Evolutionary conservation across 2,888 invertebrate species (phyloP).

Genomic region (Pomacea canaliculata): DNA sequence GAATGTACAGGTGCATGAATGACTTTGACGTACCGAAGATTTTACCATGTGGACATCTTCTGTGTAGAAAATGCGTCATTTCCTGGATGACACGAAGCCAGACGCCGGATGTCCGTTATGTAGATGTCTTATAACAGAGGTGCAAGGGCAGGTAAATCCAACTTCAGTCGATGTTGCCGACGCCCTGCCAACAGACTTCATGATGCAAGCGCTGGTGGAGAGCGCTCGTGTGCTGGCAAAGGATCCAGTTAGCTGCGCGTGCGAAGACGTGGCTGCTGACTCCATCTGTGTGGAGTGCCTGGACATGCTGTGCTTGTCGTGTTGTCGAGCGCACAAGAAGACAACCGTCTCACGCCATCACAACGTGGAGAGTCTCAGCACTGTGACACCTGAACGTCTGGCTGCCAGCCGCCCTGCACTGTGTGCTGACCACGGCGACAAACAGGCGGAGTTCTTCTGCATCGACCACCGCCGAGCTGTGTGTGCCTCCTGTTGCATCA

Average conservation of each 20-base stretch:
- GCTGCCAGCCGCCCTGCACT: not conserved
- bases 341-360: not conserved
- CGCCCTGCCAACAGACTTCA: slow-evolving; percentile 1
- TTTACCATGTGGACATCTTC: no score
- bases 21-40: no score
- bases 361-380: not conserved
- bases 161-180: not conserved
- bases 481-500: not conserved
- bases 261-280: slow-evolving; percentile 2
- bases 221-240: not conserved
- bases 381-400: not conserved
- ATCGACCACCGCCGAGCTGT: not conserved
- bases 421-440: slow-evolving; percentile 1
- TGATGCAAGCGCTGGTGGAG: slow-evolving; percentile 3
- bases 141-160: no score
- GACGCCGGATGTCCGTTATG: no score
- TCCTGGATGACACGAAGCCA: no score
- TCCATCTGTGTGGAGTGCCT: slow-evolving; percentile 2
- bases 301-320: slow-evolving; percentile 10
- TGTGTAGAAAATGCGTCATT: no score
- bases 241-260: slow-evolving; percentile 3
- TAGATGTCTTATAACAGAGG: no score
- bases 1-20: no score
- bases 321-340: not conserved
- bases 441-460: slow-evolving; percentile 1